phyloP scores from a whole-genome alignment of 2,888 invertebrate genomes.

The Bombylius major region DNA sequence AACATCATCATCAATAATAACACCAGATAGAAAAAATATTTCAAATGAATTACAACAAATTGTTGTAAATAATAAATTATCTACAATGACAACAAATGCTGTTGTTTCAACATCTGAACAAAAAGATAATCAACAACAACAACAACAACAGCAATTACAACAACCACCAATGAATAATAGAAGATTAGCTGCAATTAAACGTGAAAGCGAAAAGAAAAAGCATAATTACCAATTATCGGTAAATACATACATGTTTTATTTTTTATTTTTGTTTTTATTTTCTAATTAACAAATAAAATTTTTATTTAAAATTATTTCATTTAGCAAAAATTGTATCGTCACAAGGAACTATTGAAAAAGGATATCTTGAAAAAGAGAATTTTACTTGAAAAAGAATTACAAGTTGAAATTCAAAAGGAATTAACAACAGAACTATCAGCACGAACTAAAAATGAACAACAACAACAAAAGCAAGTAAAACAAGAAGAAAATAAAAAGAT shows the following conservation, averaged over 20 bases:
- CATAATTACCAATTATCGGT: conserved; percentile 16
- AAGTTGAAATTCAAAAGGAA: conserved; percentile 78
- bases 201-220: conserved; percentile 15
- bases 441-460: conserved; percentile 48
- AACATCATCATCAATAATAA: conserved; percentile 9
- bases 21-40: conserved; percentile 21
- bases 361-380: conserved; percentile 86
- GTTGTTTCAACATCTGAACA: background rate
- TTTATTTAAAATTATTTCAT: background rate
- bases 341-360: conserved; percentile 84
- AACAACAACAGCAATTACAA: background rate
- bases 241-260: background rate
- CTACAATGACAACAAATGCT: too few relatives aligned
- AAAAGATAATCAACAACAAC: background rate
- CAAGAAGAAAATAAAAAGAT: background rate
- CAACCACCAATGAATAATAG: conserved; percentile 10
- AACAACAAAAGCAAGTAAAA: conserved; percentile 6
- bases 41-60: background rate
- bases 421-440: conserved; percentile 59
- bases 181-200: conserved; percentile 12
- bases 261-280: background rate
- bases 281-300: background rate
- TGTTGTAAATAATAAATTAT: too few relatives aligned
- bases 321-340: conserved; percentile 63
- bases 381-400: conserved; percentile 75